Percentiles rank a stretch among this genome's conserved stretches.
Evolutionary conservation across 2,888 invertebrate species (phyloP).

Genomic region (Octonoba sinensis): DNA sequence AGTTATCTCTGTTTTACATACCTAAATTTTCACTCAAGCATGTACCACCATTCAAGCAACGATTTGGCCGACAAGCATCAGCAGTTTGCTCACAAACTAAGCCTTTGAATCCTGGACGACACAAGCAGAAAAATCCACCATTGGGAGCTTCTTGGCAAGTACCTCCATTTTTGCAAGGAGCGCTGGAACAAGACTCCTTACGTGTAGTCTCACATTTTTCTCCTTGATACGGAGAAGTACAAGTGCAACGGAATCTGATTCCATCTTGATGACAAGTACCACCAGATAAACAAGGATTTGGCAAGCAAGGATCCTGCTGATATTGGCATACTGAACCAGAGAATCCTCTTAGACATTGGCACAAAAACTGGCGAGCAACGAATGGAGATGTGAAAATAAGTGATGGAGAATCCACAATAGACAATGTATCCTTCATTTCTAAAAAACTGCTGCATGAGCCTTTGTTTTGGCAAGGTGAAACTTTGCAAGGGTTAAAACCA

Average conservation of each 20-base stretch:
- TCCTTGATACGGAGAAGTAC: slow-evolving; percentile 84
- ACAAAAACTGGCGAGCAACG: slow-evolving; percentile 82
- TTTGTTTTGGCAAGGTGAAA: slow-evolving; percentile 76
- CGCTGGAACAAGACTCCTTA: slow-evolving; percentile 86
- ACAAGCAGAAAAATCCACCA: slow-evolving; percentile 90
- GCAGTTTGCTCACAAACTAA: slow-evolving; percentile 87
- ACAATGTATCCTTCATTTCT: slow-evolving; percentile 75
- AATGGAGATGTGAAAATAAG: slow-evolving; percentile 87
- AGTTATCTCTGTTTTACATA: slow-evolving; percentile 1
- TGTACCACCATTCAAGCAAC: slow-evolving; percentile 90
- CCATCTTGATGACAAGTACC: slow-evolving; percentile 88
- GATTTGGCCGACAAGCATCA: slow-evolving; percentile 92
- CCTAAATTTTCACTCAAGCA: slow-evolving; percentile 77
- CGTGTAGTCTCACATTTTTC: slow-evolving; percentile 86
- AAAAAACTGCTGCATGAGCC: slow-evolving; percentile 70
- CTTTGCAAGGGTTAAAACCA: slow-evolving; percentile 72
- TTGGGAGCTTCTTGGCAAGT: slow-evolving; percentile 90
- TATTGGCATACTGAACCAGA: slow-evolving; percentile 86
- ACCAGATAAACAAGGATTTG: slow-evolving; percentile 87
- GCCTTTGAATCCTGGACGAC: slow-evolving; percentile 91
- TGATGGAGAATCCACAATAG: slow-evolving; percentile 84
- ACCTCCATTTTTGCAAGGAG: slow-evolving; percentile 91
- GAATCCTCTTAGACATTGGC: slow-evolving; percentile 87
- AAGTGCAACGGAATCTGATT: slow-evolving; percentile 86
- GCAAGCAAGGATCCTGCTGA: slow-evolving; percentile 90